Evolutionary conservation across 2,113 vertebrate species (phyloP), one percentile per base, ranked within the genome.

Genomic region (Silurus meridionalis): DNA sequence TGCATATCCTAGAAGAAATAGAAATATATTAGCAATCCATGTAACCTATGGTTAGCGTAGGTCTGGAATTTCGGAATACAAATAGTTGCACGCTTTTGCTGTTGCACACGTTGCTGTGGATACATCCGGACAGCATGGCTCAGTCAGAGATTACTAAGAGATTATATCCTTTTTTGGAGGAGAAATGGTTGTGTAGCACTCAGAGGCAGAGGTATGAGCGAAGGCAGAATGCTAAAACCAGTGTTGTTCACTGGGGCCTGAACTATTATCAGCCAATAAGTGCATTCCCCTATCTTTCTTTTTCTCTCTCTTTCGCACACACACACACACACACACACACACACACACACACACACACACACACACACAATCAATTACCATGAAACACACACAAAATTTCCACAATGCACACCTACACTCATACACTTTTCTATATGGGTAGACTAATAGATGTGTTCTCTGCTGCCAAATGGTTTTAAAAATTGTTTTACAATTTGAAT

Each of bases 151-250:
- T 82, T 61, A 75, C 50, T 77, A 46, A 82, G 37, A 69, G 71
- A 87, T 87, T 83, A 83, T 60, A 61, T 46, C 1, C 10, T 82
- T 72, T 75, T 82, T 61, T 21, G 57, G 53, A 37, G 71, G 13
- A 13, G 50, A 61, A 55, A 63, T 69, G 53, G 52, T 58, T 79
- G 25, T 66, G 48, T 66, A 78, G 60, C 61, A 64, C 71, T 67
- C 15, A 0, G 79, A 86, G 46, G 85, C 48, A 75, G 50, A 61
- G 80, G 82, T 75, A 75, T 75, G 80, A 75, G 55, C 17, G 58
- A 86, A 82, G 25, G 66, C 50, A 55, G 7, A 75, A 25, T 15
- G 58, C 19, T 86, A 86, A 86, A 75, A 67, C 85, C 28, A 72
- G 37, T 50, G 67, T 57, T 82, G 80, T 50, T 72, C 69, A 86